A percentile compares a stretch with the other conserved stretches of the same genome.
Conservation (phyloP, 2,113 vertebrate genomes). For the Tiliqua scincoides region DNA sequence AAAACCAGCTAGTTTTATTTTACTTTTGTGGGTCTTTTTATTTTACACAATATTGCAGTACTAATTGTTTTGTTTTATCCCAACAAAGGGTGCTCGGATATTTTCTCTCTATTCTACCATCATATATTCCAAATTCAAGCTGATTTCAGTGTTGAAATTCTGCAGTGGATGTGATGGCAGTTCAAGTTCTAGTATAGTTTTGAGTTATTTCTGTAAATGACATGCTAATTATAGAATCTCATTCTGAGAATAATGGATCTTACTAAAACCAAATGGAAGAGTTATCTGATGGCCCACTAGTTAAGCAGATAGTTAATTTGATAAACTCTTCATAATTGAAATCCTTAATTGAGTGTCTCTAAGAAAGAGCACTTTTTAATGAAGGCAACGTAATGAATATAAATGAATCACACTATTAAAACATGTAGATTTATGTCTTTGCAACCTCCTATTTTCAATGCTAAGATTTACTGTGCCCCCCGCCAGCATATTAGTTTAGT, state of each 20-base stretch:
- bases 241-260: slow-evolving; percentile 52
- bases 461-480: not conserved
- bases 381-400: slow-evolving; percentile 34
- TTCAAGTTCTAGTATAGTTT: not conserved
- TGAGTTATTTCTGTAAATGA: slow-evolving; percentile 47
- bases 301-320: slow-evolving; percentile 46
- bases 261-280: slow-evolving; percentile 50
- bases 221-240: slow-evolving; percentile 38
- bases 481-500: not conserved
- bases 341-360: slow-evolving; percentile 49
- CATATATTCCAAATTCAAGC: slow-evolving; percentile 4
- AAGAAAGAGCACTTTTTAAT: slow-evolving; percentile 31
- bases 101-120: slow-evolving; percentile 3
- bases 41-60: not conserved
- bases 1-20: not conserved
- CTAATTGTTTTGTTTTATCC: not conserved
- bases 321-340: slow-evolving; percentile 51
- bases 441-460: not conserved
- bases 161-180: not conserved
- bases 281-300: slow-evolving; percentile 58
- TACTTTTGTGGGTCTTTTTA: not conserved
- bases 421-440: slow-evolving; percentile 25
- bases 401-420: slow-evolving; percentile 23
- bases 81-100: not conserved
- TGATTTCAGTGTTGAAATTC: slow-evolving; percentile 23